These are phyloP conservation scores for Pitta sordida DNA, from an alignment of 2,113 vertebrate genomes.

Conservation along the genomic window DNA sequence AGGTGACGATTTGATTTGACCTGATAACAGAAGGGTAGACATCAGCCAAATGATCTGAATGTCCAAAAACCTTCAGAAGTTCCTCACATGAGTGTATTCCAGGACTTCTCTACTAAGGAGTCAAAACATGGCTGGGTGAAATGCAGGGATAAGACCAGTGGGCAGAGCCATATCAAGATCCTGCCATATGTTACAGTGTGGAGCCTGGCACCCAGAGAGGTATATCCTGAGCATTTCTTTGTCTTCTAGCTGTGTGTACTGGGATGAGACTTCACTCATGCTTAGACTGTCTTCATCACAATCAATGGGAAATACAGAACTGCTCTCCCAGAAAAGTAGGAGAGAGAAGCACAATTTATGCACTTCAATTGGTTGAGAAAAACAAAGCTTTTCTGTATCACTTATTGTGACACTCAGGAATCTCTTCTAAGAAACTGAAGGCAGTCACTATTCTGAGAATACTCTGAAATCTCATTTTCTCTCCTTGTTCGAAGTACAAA, in stretches of 20 bases:
- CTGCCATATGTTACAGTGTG: accelerated
- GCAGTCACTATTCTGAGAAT: neutral
- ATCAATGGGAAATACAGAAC: neutral
- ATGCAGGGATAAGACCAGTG: neutral
- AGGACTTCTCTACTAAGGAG: neutral
- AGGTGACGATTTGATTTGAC: neutral
- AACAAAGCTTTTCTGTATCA: neutral
- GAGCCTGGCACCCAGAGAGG: neutral
- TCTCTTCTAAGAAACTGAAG: neutral
- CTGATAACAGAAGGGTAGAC: neutral
- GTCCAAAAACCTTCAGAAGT: neutral
- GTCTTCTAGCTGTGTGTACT: neutral
- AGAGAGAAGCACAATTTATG: neutral
- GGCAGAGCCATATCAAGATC: neutral
- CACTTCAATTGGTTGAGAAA: neutral
- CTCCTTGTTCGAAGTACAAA: neutral
- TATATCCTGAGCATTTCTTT: neutral
- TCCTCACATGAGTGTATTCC: neutral
- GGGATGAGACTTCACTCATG: neutral
- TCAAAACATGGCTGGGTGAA: neutral
- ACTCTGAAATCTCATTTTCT: neutral
- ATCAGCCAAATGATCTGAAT: neutral
- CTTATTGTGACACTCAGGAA: neutral
- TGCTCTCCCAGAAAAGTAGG: neutral
- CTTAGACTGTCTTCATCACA: neutral